Evolutionary conservation across 2,888 invertebrate genomes (phyloP).

Genomic region (Caenorhabditis auriculariae): DNA sequence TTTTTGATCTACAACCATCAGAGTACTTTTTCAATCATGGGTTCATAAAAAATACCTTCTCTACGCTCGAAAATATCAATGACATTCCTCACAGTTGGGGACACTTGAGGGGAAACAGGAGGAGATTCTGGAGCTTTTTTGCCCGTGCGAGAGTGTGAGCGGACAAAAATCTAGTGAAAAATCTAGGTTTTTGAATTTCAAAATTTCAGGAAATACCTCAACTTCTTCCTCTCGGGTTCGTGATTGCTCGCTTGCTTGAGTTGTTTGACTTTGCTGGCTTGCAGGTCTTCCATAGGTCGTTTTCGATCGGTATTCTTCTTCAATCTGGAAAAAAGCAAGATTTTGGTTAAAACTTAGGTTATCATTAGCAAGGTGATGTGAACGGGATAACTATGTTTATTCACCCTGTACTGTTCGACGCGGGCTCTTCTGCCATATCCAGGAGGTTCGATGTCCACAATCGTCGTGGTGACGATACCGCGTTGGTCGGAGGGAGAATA

Average conservation of each 20-base stretch:
- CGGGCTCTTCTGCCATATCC: conserved; percentile 9
- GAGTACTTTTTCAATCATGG: not conserved
- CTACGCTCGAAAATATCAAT: conserved; percentile 26
- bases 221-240: conserved; percentile 1
- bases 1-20: not conserved
- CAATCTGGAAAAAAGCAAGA: conserved; percentile 10
- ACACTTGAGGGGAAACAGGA: conserved; percentile 8
- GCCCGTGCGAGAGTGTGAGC: no score
- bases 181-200: no score
- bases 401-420: conserved; percentile 19
- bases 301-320: conserved; percentile 32
- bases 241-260: not conserved
- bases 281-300: conserved; percentile 11
- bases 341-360: not conserved
- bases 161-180: no score
- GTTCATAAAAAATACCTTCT: conserved; percentile 9
- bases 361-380: no score
- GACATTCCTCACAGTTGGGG: conserved; percentile 31
- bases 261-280: conserved; percentile 1
- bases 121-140: conserved; percentile 5
- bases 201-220: no score
- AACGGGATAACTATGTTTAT: no score
- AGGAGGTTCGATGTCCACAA: conserved; percentile 47
- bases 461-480: conserved; percentile 37
- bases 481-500: conserved; percentile 28